A percentile compares a stretch with the other conserved stretches of the same genome.
Conservation (phyloP, 2,888 invertebrate species). For the Drosophila sordidula region DNA sequence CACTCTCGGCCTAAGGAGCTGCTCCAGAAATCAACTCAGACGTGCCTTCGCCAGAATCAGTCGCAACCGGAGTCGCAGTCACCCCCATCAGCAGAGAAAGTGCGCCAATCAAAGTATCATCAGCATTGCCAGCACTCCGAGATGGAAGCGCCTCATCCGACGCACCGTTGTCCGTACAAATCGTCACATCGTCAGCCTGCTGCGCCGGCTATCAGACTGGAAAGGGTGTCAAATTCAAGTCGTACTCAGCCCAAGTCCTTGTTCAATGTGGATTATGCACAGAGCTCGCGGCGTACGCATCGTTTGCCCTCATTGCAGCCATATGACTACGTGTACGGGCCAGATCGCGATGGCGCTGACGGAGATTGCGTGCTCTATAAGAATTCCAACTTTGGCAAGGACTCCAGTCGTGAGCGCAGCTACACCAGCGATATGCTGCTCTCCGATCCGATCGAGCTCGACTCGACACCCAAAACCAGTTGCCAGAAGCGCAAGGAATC, state of each 20-base stretch:
- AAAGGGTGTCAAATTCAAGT: not conserved
- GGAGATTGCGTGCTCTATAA: slow-evolving; percentile 28
- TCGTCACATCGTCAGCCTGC: not conserved
- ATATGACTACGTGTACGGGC: not conserved
- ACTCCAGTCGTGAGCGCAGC: slow-evolving; percentile 1
- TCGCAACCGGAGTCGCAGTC: not conserved
- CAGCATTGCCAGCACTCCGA: not conserved
- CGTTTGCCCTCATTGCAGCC: not conserved
- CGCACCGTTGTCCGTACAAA: not conserved
- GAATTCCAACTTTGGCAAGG: slow-evolving; percentile 15
- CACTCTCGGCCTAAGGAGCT: not conserved
- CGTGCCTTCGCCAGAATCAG: not conserved
- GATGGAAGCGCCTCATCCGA: not conserved
- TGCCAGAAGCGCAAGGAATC: not conserved
- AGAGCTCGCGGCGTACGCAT: not conserved
- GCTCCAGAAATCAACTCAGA: slow-evolving; percentile 17
- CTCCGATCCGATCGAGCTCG: not conserved
- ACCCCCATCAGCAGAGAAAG: not conserved
- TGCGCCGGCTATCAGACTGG: not conserved
- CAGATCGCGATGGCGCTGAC: not conserved
- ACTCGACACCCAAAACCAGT: not conserved
- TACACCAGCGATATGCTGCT: slow-evolving; percentile 1
- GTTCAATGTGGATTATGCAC: not conserved
- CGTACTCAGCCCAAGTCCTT: not conserved
- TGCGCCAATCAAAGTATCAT: not conserved